A percentile compares a stretch with the other conserved stretches of the same genome.
phyloP scores from a whole-genome alignment of 1,140 invertebrate genomes.

The Pentalonia nigronervosa region DNA sequence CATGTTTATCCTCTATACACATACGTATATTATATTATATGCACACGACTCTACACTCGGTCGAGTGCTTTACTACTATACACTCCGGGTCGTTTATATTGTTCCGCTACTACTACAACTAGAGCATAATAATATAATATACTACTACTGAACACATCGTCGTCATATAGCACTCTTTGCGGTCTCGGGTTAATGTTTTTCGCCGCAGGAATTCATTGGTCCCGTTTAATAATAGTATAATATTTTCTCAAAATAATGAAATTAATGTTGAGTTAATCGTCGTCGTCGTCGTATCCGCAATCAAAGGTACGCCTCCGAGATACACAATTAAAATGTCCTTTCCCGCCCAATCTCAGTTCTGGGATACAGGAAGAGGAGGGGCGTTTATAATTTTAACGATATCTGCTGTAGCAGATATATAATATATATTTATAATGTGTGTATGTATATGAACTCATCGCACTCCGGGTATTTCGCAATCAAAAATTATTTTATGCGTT shows the following conservation, averaged over 20 bases:
- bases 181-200: conserved; percentile 2
- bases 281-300: neutral
- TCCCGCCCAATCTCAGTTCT: neutral
- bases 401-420: neutral
- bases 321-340: neutral
- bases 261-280: conserved; percentile 3
- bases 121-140: neutral
- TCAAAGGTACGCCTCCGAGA: neutral
- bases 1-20: neutral
- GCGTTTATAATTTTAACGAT: neutral
- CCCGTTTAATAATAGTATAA: neutral
- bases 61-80: conserved; percentile 21
- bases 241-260: conserved; percentile 6
- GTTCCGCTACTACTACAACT: neutral
- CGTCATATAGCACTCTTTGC: neutral
- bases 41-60: neutral
- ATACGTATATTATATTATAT: neutral
- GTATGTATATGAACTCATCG: neutral
- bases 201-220: conserved; percentile 11
- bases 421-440: neutral
- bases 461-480: neutral
- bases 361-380: neutral
- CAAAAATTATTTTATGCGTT: conserved; percentile 33
- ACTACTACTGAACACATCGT: neutral
- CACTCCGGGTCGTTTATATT: neutral